Evolutionary conservation across 2,888 invertebrate genomes (phyloP), one percentile per base, ranked within the genome.

Genomic region (Hyalella azteca): DNA sequence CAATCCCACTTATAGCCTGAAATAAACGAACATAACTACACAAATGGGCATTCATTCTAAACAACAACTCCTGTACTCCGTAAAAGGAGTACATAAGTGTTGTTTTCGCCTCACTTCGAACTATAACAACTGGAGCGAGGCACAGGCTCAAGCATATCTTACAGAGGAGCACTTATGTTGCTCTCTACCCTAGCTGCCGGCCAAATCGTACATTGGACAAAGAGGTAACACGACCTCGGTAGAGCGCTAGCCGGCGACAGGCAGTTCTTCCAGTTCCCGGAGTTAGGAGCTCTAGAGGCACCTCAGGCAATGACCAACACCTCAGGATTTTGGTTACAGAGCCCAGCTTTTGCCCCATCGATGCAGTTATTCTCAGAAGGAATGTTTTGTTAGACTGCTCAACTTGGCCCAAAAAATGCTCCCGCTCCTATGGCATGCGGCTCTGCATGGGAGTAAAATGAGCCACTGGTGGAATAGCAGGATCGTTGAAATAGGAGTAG

Each of bases 221-320:
- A 66, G 66, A 66, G 36, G 66, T 66, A 66, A 66, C 66, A 66
- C 66, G 66, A 66, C 66, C 66, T 66, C 66, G 39, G 66, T 66
- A 32, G 66, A 66, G 66, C 66, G n/a, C n/a, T n/a, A n/a, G n/a
- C n/a, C n/a, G n/a, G n/a, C n/a, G 66, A 29, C 66, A 36, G 36
- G 66, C 19, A 66, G 66, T 66, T 66, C 66, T 66, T 36, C 66
- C 66, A 66, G 66, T 66, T 59, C 29, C 36, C 5, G 66, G 19
- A 29, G 22, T 19, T 36, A 15, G 19, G n/a, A 36, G 19, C 13
- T 36, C 36, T 36, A 19, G 36, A 15, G 19, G 66, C 26, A 66
- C 66, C 66, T 39, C 29, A 66, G 66, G 66, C 66, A 32, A 66
- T 66, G 66, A 29, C 7, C 66, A 66, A 66, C 66, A 66, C 66